Evolutionary conservation across 2,113 vertebrate species (phyloP).

Genomic region (Prunella fulvescens): DNA sequence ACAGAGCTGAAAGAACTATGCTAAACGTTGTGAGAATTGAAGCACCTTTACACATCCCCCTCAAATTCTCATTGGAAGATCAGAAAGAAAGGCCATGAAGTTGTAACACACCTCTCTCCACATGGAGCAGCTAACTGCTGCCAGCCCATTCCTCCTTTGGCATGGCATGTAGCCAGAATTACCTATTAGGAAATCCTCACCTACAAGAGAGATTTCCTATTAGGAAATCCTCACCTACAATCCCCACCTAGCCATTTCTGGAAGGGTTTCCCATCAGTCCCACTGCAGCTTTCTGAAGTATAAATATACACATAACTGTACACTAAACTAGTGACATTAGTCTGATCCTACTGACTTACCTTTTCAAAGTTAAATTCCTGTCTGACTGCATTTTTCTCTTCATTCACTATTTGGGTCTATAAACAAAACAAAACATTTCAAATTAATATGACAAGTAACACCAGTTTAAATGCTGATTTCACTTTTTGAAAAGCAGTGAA

Average conservation of each 20-base stretch:
- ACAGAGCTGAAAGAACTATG: not conserved
- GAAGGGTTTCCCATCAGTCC: not conserved
- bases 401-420: slow-evolving; percentile 25
- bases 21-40: not conserved
- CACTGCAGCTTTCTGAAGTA: fast-evolving
- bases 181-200: not conserved
- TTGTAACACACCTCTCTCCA: not conserved
- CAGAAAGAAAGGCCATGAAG: not conserved
- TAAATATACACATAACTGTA: not conserved
- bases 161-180: not conserved
- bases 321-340: not conserved
- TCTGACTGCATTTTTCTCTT: slow-evolving; percentile 33
- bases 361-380: slow-evolving; percentile 86
- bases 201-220: not conserved
- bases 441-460: not conserved
- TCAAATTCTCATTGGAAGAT: not conserved
- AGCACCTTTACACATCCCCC: not conserved
- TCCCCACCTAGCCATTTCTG: not conserved
- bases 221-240: not conserved
- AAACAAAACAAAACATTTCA: not conserved
- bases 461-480: not conserved
- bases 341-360: slow-evolving; percentile 68
- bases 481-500: not conserved
- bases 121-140: not conserved
- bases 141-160: not conserved